Evolutionary conservation across 2,888 invertebrate species (phyloP), one percentile per base, ranked within the genome.

Genomic region (Hololepta plana): DNA sequence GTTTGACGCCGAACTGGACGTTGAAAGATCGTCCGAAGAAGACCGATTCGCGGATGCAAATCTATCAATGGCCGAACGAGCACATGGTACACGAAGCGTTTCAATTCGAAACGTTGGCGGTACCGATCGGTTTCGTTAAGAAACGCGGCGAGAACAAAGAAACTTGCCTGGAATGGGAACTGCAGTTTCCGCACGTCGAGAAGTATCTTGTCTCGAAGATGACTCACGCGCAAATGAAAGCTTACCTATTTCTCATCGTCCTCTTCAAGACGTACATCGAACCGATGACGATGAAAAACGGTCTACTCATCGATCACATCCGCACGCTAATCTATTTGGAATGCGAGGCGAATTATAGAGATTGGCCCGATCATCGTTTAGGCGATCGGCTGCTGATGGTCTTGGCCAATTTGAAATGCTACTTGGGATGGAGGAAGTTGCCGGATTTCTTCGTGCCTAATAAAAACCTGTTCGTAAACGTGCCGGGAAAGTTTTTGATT

Each of bases 141-240:
- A 72, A 71, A 41, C 57, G 64, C 27, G 63, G 65, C 2, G 47
- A 52, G 10, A 75, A 74, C 46, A 55, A 62, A 1, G 61, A 67
- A 15, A 62, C 67, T 13, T 17, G 17, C n/a, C 52, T 80, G 11
- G 79, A 84, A 47, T 85, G 84, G 84, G 72, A 71, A 48, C 59
- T 82, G 3, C 62, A 65, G 20, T 84, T 81, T 44, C 79, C 80
- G 1, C 68, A 71, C 28, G 80, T 76, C 0, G 81, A 82, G 47
- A 62, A 70, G 12, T 76, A 69, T 43, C 53, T 85, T 35, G 75
- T 82, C 45, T 69, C 70, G 9, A 67, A 68, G 36, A 59, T 82
- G 44, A 67, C 69, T 1, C 68, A 69, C 43, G 62, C 72, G 1
- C 84, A 84, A 41, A 64, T 73, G 22, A 64, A 74, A 32, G 66